Conservation (phyloP, 2,797 vertebrate genomes). For the Tokudaia tokunoshimensis region DNA sequence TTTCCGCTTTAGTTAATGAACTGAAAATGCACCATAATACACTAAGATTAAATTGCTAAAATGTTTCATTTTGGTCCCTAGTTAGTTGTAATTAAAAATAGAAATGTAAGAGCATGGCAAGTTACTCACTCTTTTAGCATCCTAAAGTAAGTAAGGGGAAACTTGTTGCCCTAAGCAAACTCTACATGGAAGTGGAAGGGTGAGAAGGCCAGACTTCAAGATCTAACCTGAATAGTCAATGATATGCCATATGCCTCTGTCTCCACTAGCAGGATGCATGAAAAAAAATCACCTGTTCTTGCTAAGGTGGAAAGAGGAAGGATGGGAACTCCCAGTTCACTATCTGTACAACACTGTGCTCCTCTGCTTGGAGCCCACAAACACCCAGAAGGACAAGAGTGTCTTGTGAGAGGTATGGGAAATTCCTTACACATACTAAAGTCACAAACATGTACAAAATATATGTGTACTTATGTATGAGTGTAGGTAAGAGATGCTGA, state of each 20-base stretch:
- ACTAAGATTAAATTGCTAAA: slow-evolving; percentile 82
- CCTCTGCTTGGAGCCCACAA: background rate
- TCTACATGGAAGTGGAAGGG: background rate
- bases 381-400: background rate
- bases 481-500: background rate
- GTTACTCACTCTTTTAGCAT: slow-evolving; percentile 29
- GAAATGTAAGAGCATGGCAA: slow-evolving; percentile 68
- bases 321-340: background rate
- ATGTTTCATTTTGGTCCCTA: slow-evolving; percentile 72
- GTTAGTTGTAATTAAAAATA: slow-evolving; percentile 80
- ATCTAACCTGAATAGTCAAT: background rate
- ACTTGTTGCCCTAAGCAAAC: background rate
- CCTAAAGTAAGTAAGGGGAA: background rate
- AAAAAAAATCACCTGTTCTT: background rate
- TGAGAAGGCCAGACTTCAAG: background rate
- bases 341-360: background rate
- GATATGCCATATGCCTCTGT: background rate
- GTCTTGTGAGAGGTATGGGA: background rate
- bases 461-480: background rate
- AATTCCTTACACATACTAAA: slow-evolving; percentile 8
- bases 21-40: slow-evolving; percentile 77
- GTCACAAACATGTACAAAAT: background rate
- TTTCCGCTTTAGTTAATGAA: slow-evolving; percentile 80
- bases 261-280: background rate
- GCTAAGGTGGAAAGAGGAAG: background rate